phyloP scores from a whole-genome alignment of 2,797 vertebrate genomes.

The Loriculus beryllinus region DNA sequence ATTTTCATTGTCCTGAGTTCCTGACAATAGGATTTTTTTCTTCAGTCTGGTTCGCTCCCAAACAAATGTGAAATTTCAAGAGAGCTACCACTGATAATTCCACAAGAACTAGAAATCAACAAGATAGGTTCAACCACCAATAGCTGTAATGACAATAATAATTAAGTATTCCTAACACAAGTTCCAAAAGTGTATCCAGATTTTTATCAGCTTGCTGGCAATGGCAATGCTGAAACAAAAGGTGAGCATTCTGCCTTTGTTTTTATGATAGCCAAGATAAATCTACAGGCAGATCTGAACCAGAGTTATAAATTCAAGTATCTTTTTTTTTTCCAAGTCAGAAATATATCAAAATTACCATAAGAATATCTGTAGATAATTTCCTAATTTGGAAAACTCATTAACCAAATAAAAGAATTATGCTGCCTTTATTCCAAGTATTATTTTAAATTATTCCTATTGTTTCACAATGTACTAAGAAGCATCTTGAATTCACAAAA shows the following conservation, averaged over 20 bases:
- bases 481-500: not conserved
- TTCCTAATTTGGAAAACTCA: not conserved
- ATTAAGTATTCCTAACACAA: not conserved
- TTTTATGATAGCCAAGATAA: not conserved
- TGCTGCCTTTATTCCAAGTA: not conserved
- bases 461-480: not conserved
- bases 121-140: not conserved
- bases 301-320: not conserved
- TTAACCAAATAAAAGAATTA: not conserved
- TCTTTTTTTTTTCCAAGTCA: not conserved
- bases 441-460: not conserved
- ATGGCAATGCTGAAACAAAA: not conserved
- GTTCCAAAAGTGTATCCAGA: not conserved
- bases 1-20: slow-evolving; percentile 37
- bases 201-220: not conserved
- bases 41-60: not conserved
- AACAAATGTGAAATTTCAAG: not conserved
- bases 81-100: not conserved
- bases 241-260: not conserved
- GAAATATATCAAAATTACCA: not conserved
- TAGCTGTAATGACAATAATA: not conserved
- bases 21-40: slow-evolving; percentile 41
- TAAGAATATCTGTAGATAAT: not conserved
- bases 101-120: not conserved
- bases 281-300: not conserved